phyloP scores from a whole-genome alignment of 2,113 vertebrate genomes.

The Neolamprologus tretocephalus region DNA sequence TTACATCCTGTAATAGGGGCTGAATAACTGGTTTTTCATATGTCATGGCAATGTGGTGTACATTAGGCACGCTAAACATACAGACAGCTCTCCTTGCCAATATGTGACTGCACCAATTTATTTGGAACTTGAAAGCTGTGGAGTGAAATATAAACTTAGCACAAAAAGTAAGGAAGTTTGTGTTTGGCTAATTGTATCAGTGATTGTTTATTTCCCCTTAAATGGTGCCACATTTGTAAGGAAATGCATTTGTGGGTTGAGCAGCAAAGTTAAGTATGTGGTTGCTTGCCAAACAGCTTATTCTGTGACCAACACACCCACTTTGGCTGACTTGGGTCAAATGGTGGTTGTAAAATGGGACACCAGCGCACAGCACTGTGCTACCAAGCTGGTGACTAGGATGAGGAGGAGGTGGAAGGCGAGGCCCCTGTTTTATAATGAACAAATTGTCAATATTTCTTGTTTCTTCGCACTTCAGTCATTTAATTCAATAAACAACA shows the following conservation, averaged over 20 bases:
- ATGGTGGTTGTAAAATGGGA: not conserved
- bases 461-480: not conserved
- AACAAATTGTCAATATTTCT: not conserved
- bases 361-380: not conserved
- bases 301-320: not conserved
- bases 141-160: not conserved
- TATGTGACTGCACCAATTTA: not conserved
- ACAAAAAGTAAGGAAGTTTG: not conserved
- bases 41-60: constrained; percentile 9
- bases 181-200: not conserved
- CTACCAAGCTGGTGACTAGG: not conserved
- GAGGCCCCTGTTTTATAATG: not conserved
- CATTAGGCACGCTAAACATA: constrained; percentile 37
- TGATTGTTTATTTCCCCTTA: not conserved
- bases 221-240: not conserved
- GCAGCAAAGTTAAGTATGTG: not conserved
- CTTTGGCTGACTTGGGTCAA: not conserved
- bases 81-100: not conserved
- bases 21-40: not conserved
- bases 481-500: not conserved
- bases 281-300: not conserved
- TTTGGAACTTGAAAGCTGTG: not conserved
- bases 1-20: not conserved
- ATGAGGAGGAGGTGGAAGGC: not conserved
- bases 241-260: not conserved